Evolutionary conservation across 2,113 vertebrate species (phyloP), one percentile per base, ranked within the genome.

Genomic region (Silurus glanis): DNA sequence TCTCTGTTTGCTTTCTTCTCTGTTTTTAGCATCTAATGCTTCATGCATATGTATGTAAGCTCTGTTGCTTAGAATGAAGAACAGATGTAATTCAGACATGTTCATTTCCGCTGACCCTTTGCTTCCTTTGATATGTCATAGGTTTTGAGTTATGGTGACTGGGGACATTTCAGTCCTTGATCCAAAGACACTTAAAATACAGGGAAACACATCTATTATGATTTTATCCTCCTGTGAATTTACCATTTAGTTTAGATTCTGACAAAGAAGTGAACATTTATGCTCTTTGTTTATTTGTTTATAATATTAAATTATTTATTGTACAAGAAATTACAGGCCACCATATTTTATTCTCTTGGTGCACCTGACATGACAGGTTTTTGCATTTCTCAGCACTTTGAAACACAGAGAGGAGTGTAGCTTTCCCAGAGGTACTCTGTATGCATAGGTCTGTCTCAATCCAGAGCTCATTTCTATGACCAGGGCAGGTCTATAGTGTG

Each of bases 1-100:
- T 92, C 92, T 94, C 92, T 94, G 92, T 94, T 91, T 92, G 91
- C 89, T 82, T 87, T 91, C 88, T 81, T 85, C 25, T 69, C 71
- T 59, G 28, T 55, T 87, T 88, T 84, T 62, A 71, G 82, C 81
- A 71, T 91, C 82, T 90, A 74, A 82, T 83, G 82, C 79, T 80
- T 83, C 81, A 90, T 89, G 83, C 85, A 89, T 88, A 89, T 90
- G 86, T 84, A 90, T 90, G 79, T 23, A 16, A 88, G 82, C 37
- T 74, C 64, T 85, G 28, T 80, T 85, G 49, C 59, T 47, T 79
- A 87, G 83, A 87, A 89, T 62, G 86, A 89, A 90, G 83, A 79
- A 82, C 78, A 82, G 71, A 74, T 79, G 49, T 59, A 75, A 80
- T 72, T 87, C 59, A 51, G 67, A 53, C 56, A 82, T 85, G 88